Evolutionary conservation across 1,140 invertebrate species (phyloP).

Genomic region (Linepithema humile): DNA sequence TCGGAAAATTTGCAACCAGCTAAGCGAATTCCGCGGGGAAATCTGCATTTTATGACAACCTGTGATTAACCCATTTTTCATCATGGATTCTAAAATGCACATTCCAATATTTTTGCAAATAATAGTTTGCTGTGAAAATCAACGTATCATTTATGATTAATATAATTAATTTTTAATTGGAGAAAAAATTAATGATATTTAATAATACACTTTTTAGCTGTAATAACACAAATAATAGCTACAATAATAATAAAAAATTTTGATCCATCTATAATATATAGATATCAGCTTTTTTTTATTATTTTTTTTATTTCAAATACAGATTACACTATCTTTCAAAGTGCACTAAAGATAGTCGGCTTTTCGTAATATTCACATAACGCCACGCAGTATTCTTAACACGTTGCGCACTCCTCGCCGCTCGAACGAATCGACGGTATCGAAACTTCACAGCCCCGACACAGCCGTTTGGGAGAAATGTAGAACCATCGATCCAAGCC

Average conservation of each 20-base stretch:
- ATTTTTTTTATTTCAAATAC: neutral
- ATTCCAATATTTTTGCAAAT: neutral
- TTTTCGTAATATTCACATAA: no score
- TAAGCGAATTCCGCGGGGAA: neutral
- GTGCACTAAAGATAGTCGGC: no score
- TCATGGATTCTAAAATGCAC: neutral
- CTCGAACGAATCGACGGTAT: conserved; percentile 47
- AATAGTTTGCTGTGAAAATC: neutral
- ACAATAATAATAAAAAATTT: neutral
- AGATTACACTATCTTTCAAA: neutral
- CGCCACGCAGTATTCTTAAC: conserved; percentile 35
- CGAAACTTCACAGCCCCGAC: conserved; percentile 30
- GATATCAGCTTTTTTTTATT: neutral
- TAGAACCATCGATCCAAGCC: conserved; percentile 42
- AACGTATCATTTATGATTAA: no score
- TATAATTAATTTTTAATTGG: no score
- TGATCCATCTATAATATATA: neutral
- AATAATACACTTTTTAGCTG: no score
- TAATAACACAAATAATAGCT: no score
- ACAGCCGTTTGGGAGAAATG: conserved; percentile 30
- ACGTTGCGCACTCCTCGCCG: conserved; percentile 19
- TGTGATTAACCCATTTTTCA: neutral
- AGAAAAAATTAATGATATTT: no score
- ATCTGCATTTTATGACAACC: neutral
- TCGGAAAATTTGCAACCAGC: neutral